Percentiles rank a stretch among this genome's conserved stretches.
Conservation (phyloP, 1,140 invertebrate species). For the Plectrocnemia conspersa region DNA sequence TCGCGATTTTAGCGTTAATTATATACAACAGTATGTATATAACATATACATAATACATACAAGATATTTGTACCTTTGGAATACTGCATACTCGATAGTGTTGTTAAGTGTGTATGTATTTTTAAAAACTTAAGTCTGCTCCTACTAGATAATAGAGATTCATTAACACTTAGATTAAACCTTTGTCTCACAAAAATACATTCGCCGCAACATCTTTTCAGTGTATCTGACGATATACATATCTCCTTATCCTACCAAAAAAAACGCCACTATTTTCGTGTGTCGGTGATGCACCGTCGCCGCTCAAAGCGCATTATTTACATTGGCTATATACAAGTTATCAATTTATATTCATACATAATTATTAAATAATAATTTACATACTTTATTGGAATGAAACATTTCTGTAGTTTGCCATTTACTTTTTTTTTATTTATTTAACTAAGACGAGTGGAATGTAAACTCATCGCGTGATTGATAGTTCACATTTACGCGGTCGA, state of each 20-base stretch:
- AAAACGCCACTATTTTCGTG: background rate
- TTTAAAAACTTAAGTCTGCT: background rate
- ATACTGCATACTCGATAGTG: conserved; percentile 33
- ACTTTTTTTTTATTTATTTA: no score
- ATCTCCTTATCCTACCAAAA: conserved; percentile 8
- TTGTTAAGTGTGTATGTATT: conserved; percentile 19
- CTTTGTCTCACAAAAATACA: conserved; percentile 1
- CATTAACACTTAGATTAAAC: background rate
- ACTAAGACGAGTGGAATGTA: no score
- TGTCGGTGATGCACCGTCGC: background rate
- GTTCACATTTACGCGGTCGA: no score
- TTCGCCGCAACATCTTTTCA: background rate
- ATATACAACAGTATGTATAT: no score
- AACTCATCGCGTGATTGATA: no score
- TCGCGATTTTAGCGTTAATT: no score
- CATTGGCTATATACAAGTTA: conserved; percentile 33
- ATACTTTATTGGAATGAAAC: conserved; percentile 32
- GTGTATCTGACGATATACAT: background rate
- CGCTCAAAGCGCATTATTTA: conserved; percentile 31
- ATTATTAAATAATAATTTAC: conserved; percentile 31
- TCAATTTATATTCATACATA: conserved; percentile 16
- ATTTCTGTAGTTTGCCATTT: conserved; percentile 1
- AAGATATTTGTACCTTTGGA: conserved; percentile 36
- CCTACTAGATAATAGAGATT: background rate
- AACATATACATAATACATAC: no score